Percentiles rank a stretch among this genome's conserved stretches.
Conservation (phyloP, 2,113 vertebrate genomes). For the Solea solea region DNA sequence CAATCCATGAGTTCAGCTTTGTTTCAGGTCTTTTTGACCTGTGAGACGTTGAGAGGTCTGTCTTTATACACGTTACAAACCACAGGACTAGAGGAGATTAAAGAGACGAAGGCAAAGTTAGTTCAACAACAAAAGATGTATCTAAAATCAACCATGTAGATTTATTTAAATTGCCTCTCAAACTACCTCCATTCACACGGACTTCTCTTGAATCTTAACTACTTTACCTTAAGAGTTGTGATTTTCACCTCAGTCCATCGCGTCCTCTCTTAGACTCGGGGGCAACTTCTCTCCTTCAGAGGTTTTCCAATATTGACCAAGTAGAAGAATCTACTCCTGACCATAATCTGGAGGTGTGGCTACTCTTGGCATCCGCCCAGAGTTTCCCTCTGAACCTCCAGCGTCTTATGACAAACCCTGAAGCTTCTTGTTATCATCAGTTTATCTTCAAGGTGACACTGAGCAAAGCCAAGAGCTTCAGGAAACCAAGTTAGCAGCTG, state of each 20-base stretch:
- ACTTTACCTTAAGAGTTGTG: slow-evolving; percentile 20
- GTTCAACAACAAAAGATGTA: not conserved
- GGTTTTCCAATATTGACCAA: slow-evolving; percentile 4
- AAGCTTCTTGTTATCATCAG: not conserved
- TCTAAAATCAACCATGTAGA: too few relatives aligned
- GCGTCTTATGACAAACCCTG: not conserved
- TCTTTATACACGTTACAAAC: slow-evolving; percentile 8
- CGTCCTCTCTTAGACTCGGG: not conserved
- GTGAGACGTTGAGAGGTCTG: not conserved
- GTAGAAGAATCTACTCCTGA: slow-evolving; percentile 18
- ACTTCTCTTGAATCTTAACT: too few relatives aligned
- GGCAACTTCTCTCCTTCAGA: slow-evolving; percentile 9
- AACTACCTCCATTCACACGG: too few relatives aligned
- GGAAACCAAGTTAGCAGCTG: not conserved
- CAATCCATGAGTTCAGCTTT: slow-evolving; percentile 81
- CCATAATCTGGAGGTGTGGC: slow-evolving; percentile 52
- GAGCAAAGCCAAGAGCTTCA: not conserved
- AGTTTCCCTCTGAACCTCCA: not conserved
- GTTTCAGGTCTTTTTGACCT: slow-evolving; percentile 5
- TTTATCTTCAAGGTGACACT: not conserved
- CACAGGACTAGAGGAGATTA: not conserved
- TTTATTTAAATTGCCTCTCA: too few relatives aligned
- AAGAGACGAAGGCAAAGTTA: slow-evolving; percentile 18
- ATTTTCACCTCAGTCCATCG: slow-evolving; percentile 24
- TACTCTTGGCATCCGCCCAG: slow-evolving; percentile 22